Base-by-base conservation (phyloP, 2,113 vertebrate genomes). In the Bubo scandiacus region DNA sequence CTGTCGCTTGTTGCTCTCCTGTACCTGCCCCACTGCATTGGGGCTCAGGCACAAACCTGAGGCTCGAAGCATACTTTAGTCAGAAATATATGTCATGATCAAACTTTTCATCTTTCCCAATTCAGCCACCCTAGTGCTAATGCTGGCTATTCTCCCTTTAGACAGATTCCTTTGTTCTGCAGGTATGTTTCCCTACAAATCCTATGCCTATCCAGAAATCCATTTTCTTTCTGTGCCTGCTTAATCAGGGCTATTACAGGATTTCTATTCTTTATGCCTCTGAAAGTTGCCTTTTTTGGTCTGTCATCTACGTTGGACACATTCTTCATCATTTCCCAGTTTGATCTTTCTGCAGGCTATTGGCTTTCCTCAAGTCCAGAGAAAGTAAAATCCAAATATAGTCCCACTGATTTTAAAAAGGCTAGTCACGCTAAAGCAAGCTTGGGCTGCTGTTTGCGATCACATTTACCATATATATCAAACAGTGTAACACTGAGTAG, bases 281-380 rank as follows among this genome's bases (percentile, higher is more conserved):
- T 92, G 47, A 67, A 55, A 5, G 13, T 74, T 90, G 61, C 10
- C 21, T 47, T 59, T 84, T 73, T 42, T 30, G 3, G 16, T 47
- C 32, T 79, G 43, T 54, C 34, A 17, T 49, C 34, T 54, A 15
- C 0, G 0, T 25, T 57, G 34, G 23, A 7, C 0, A 0, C 9
- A 2, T 68, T 80, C 10, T 22, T 92, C 32, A 34, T 75, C 34
- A 74, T 93, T 67, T 65, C 54, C 7, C 11, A 30, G 32, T 17
- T 77, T 47, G 15, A 38, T 70, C 16, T 58, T 93, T 45, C 71
- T 77, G 25, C 3, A 10, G 18, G 15, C 12, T 14, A 3, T 23
- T 58, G 62, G 43, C 21, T 83, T 92, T 11, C 4, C 27, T 71
- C 25, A 47, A 67, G 12, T 47, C 40, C 14, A 11, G 27, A 80